phyloP scores from a whole-genome alignment of 2,113 vertebrate species.

The Pitta sordida region DNA sequence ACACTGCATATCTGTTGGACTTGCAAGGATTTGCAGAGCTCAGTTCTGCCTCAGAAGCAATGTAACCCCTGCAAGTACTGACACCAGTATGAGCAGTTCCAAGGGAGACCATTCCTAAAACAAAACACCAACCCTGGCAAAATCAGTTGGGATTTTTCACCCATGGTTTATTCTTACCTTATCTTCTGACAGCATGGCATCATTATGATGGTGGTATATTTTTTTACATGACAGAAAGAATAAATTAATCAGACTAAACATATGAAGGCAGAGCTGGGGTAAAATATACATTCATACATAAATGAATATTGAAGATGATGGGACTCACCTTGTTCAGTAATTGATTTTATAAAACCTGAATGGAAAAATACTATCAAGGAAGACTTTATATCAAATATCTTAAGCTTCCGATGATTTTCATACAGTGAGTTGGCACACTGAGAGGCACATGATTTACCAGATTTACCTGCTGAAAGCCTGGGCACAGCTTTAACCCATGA shows the following conservation, averaged over 20 bases:
- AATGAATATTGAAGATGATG: background rate
- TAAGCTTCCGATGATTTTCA: background rate
- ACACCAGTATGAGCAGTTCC: background rate
- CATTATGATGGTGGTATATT: fast-evolving
- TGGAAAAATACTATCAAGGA: background rate
- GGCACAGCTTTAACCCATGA: background rate
- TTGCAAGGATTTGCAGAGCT: background rate
- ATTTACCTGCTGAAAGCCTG: background rate
- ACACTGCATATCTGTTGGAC: background rate
- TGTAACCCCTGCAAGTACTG: background rate
- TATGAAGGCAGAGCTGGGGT: background rate
- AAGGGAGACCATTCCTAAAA: background rate
- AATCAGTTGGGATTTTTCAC: background rate
- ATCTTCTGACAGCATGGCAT: background rate
- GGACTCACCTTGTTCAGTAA: background rate
- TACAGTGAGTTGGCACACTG: background rate
- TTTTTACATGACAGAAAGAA: background rate
- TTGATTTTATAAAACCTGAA: background rate
- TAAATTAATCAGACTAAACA: background rate
- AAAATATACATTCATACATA: background rate
- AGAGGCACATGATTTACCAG: background rate
- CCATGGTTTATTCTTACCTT: fast-evolving
- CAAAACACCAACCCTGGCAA: background rate
- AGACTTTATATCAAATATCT: background rate
- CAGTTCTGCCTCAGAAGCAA: background rate